phyloP scores from a whole-genome alignment of 2,888 invertebrate genomes.

The Tanytarsus gracilentus region DNA sequence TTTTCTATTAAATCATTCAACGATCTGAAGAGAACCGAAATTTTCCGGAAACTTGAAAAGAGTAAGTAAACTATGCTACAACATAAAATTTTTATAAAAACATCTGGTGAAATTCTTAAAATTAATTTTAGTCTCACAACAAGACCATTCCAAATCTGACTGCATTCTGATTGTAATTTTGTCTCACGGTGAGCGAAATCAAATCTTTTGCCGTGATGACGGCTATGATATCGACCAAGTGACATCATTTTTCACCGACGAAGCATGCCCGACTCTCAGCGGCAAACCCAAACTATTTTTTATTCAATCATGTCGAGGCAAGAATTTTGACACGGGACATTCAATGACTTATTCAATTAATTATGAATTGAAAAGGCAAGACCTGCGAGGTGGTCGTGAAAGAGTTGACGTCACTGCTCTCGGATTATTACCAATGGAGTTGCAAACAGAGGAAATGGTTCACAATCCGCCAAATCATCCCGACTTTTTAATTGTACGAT shows the following conservation, averaged over 20 bases:
- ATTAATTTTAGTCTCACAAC: slow-evolving; percentile 51
- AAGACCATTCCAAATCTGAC: slow-evolving; percentile 73
- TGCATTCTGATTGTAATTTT: slow-evolving; percentile 77
- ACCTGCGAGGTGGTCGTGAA: neutral
- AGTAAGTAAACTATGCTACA: slow-evolving; percentile 39
- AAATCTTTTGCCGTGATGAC: slow-evolving; percentile 77
- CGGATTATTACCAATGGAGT: neutral
- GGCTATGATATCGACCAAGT: slow-evolving; percentile 73
- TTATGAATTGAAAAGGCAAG: neutral
- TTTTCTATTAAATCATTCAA: slow-evolving; percentile 45
- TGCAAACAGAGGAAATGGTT: neutral
- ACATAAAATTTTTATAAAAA: slow-evolving; percentile 24
- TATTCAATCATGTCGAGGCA: slow-evolving; percentile 49
- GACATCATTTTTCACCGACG: slow-evolving; percentile 70
- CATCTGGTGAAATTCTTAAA: slow-evolving; percentile 32
- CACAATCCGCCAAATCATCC: slow-evolving; percentile 39
- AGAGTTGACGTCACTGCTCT: neutral
- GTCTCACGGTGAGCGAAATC: slow-evolving; percentile 82
- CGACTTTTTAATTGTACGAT: slow-evolving; percentile 48
- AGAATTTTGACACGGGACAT: neutral
- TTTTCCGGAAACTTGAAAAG: slow-evolving; percentile 45
- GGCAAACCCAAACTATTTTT: slow-evolving; percentile 67
- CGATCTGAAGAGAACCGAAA: slow-evolving; percentile 48
- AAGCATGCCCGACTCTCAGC: slow-evolving; percentile 72
- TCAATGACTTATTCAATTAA: neutral